A percentile compares a stretch with the other conserved stretches of the same genome.
Conservation (phyloP, 2,797 vertebrate genomes). For the Oreonectes daqikongensis region DNA sequence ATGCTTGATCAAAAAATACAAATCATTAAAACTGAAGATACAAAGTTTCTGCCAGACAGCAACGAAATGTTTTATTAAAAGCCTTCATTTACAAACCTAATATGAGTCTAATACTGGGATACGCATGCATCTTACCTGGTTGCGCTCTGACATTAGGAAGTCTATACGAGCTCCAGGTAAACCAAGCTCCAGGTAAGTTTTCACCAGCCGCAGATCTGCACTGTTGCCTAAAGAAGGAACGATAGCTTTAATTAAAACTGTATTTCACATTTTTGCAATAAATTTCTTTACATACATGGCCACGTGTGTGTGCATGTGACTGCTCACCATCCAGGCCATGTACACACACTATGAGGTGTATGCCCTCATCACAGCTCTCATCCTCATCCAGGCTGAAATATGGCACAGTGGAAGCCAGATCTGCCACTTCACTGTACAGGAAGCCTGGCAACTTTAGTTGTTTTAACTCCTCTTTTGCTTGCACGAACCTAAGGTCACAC, state of each 20-base stretch:
- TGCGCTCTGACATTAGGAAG: constrained; percentile 98
- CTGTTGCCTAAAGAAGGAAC: constrained; percentile 85
- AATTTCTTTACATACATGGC: not conserved
- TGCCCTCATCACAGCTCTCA: constrained; percentile 87
- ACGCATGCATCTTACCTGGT: constrained; percentile 80
- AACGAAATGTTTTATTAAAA: not conserved
- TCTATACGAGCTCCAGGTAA: constrained; percentile 93
- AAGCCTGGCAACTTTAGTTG: constrained; percentile 92
- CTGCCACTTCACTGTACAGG: constrained; percentile 92
- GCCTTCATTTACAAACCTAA: not conserved
- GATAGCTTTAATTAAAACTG: not conserved
- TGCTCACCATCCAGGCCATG: constrained; percentile 93
- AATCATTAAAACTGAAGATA: no score
- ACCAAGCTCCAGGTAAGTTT: constrained; percentile 97
- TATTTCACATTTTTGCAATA: not conserved
- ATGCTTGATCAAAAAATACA: no score
- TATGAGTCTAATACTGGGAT: not conserved
- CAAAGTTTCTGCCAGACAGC: no score
- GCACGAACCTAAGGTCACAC: constrained; percentile 81
- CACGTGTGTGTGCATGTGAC: not conserved
- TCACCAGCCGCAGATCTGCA: constrained; percentile 94
- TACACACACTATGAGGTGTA: constrained; percentile 96
- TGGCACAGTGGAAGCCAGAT: constrained; percentile 89
- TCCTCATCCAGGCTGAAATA: constrained; percentile 96
- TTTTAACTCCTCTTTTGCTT: constrained; percentile 94